Conservation (phyloP, 35 echinoderm and acorn worm genomes). For the Holothuria glaberrima region DNA sequence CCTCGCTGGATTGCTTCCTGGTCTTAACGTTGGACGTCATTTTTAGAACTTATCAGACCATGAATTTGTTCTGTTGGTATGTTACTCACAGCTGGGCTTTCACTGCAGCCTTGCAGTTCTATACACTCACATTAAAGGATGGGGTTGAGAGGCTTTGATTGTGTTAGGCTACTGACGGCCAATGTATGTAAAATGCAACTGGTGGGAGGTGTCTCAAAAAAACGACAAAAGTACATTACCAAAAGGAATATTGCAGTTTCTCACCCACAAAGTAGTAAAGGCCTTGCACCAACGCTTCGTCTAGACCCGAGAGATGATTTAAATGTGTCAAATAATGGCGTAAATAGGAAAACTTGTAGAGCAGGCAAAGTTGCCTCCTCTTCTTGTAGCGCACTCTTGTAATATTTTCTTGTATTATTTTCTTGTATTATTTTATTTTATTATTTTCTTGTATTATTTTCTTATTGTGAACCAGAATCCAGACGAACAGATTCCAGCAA, state of each 20-base stretch:
- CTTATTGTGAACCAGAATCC: no score
- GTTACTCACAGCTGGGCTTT: not conserved
- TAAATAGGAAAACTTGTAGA: no score
- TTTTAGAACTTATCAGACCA: not conserved
- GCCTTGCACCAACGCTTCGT: not conserved
- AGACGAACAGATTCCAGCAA: no score
- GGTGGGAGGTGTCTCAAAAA: not conserved
- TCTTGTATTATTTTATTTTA: no score
- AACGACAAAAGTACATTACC: not conserved
- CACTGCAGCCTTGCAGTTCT: not conserved
- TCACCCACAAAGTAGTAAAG: not conserved
- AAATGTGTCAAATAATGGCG: not conserved
- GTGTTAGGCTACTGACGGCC: not conserved
- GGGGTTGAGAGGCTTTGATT: not conserved
- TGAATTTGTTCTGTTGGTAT: not conserved
- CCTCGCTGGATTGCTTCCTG: constrained; percentile 8
- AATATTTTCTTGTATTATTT: no score
- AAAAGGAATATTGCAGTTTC: not conserved
- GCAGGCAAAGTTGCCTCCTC: not conserved
- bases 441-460: no score
- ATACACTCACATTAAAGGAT: not conserved
- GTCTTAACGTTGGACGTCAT: not conserved
- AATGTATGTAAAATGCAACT: not conserved
- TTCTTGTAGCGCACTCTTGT: not conserved
- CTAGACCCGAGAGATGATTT: not conserved